Percentiles rank a stretch among this genome's conserved stretches.
Evolutionary conservation across 2,113 vertebrate genomes (phyloP).

Genomic region (Athene cunicularia): DNA sequence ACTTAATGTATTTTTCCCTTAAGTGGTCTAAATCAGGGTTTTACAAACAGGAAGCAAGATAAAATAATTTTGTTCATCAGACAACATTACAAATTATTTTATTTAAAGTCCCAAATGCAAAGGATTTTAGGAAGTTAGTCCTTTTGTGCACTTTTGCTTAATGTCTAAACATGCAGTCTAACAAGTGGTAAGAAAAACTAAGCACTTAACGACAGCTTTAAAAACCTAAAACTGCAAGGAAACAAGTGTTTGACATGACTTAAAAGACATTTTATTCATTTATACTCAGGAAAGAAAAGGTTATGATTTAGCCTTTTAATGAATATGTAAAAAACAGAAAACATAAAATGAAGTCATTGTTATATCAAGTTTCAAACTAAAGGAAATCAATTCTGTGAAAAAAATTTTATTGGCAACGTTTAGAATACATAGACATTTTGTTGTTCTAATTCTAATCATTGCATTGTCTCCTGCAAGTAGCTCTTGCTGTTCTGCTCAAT

Average conservation of each 20-base stretch:
- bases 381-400: neutral
- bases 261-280: constrained; percentile 8
- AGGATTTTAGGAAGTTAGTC: neutral
- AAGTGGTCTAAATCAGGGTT: neutral
- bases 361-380: neutral
- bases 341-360: neutral
- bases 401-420: constrained; percentile 7
- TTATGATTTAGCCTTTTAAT: neutral
- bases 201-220: neutral
- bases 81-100: neutral
- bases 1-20: neutral
- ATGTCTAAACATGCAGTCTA: neutral
- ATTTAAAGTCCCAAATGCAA: neutral
- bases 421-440: neutral
- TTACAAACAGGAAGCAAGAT: neutral
- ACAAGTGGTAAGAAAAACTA: neutral
- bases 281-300: neutral
- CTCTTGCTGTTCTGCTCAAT: neutral
- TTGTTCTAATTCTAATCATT: neutral
- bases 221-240: neutral
- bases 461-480: neutral
- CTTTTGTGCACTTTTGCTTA: neutral
- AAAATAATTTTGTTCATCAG: constrained; percentile 20
- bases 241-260: neutral
- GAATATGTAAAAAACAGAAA: neutral